Percentiles rank a stretch among this genome's conserved stretches.
These are phyloP conservation scores for Polymixis lichenea DNA, from an alignment of 2,888 invertebrate species.

Conservation along the genomic window DNA sequence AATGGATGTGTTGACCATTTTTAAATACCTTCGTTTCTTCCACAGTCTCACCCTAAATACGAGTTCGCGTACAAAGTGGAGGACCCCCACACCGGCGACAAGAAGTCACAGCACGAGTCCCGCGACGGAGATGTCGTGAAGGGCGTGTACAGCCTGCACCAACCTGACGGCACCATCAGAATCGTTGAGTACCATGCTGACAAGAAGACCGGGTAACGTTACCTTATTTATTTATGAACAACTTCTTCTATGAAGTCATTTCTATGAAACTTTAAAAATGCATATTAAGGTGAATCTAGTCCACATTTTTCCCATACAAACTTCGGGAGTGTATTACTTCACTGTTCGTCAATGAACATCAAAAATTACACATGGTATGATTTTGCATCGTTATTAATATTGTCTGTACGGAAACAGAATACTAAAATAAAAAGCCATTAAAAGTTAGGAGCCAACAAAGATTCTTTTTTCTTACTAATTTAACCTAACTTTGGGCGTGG, in stretches of 20 bases:
- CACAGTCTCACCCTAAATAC: conserved; percentile 87
- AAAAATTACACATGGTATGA: no score
- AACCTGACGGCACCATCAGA: conserved; percentile 76
- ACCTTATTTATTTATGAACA: not conserved
- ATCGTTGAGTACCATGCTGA: conserved; percentile 85
- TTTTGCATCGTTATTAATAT: no score
- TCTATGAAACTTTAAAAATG: not conserved
- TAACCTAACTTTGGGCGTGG: no score
- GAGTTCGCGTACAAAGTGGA: conserved; percentile 89
- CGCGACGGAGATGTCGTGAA: conserved; percentile 88
- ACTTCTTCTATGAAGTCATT: not conserved
- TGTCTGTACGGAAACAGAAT: no score
- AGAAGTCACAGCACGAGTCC: conserved; percentile 88
- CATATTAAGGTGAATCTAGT: no score
- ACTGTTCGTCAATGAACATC: no score
- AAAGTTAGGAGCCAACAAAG: no score
- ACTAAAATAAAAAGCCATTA: no score
- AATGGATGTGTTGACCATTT: not conserved
- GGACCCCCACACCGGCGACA: no score
- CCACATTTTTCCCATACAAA: no score
- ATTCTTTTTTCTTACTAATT: no score
- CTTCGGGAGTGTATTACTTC: no score
- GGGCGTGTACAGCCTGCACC: conserved; percentile 83
- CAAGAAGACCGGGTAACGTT: conserved; percentile 84
- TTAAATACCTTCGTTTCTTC: not conserved